Evolutionary conservation across 2,888 invertebrate species (phyloP).

Genomic region (Eulithis testata): DNA sequence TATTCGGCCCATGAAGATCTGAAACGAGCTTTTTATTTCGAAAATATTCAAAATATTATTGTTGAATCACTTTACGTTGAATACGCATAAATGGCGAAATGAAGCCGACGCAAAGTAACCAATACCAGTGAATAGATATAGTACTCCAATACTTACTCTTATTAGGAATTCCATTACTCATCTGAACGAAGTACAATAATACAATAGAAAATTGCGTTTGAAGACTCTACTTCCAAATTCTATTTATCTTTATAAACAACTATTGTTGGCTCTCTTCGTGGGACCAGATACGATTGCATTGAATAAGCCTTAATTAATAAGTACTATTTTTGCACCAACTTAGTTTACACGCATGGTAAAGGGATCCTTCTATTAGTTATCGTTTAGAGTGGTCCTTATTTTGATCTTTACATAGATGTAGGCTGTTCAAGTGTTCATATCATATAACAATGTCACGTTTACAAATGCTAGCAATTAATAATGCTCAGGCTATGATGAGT

Average conservation of each 20-base stretch:
- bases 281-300: neutral
- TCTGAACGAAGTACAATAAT: constrained; percentile 5
- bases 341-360: no score
- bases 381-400: neutral
- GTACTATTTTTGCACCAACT: no score
- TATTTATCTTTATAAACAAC: no score
- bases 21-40: neutral
- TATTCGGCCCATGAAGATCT: constrained; percentile 3
- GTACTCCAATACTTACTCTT: neutral
- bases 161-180: constrained; percentile 32
- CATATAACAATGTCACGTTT: constrained; percentile 51
- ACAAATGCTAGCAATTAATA: constrained; percentile 68
- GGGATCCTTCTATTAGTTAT: neutral
- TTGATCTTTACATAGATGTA: constrained; percentile 32
- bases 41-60: constrained; percentile 1
- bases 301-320: no score
- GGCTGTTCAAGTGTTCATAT: constrained; percentile 44
- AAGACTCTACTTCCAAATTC: neutral
- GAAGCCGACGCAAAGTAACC: neutral
- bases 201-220: neutral
- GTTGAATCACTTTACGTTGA: constrained; percentile 20
- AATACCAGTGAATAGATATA: neutral
- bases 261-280: neutral
- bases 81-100: constrained; percentile 4
- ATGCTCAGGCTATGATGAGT: constrained; percentile 72